Conservation (phyloP, 2,797 vertebrate genomes). For the Melanotaenia nigrans region DNA sequence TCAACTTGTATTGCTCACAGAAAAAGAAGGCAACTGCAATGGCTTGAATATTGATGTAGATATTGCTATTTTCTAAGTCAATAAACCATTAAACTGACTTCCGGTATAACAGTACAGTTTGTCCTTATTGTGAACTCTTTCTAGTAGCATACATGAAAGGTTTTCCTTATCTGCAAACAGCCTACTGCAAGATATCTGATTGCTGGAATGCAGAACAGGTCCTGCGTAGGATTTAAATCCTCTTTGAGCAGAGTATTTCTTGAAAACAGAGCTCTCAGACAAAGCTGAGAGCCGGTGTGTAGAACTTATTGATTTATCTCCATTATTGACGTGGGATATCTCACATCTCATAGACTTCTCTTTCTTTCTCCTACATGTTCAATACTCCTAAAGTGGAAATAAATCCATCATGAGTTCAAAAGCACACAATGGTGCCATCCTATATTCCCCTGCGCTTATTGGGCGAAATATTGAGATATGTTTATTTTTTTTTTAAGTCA, state of each 20-base stretch:
- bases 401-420: constrained; percentile 44
- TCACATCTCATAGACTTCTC: constrained; percentile 52
- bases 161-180: constrained; percentile 24
- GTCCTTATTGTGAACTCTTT: background rate
- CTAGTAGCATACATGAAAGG: constrained; percentile 8
- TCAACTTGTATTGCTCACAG: constrained; percentile 21
- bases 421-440: constrained; percentile 9
- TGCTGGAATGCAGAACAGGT: constrained; percentile 5
- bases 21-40: constrained; percentile 9
- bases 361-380: constrained; percentile 59
- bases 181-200: constrained; percentile 13
- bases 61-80: constrained; percentile 25
- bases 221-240: constrained; percentile 13
- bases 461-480: constrained; percentile 18
- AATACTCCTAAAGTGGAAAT: constrained; percentile 54
- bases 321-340: constrained; percentile 60
- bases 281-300: constrained; percentile 57
- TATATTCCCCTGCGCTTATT: background rate
- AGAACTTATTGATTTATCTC: constrained; percentile 71
- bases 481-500: too few relatives aligned
- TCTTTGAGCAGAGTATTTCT: constrained; percentile 50
- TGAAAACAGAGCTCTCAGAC: constrained; percentile 49
- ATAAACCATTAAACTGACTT: constrained; percentile 29
- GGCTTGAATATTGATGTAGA: constrained; percentile 26
- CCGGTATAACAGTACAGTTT: background rate